Evolutionary conservation across 2,888 invertebrate genomes (phyloP).

Genomic region (Atethmia centrago): DNA sequence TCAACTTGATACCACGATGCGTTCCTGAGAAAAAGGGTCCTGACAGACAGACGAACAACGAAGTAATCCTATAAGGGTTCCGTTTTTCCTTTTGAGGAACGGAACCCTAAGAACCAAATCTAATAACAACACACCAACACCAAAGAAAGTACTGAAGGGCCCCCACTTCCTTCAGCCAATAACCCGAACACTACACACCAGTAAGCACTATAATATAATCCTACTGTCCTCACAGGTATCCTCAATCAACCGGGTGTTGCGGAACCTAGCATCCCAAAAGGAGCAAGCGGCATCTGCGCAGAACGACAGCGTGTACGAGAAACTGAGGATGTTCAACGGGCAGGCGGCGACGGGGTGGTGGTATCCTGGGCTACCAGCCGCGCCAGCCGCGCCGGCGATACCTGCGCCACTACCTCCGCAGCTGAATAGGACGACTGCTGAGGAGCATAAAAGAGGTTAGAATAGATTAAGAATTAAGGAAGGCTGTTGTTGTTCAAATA

Average conservation of each 20-base stretch:
- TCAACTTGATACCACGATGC: too few relatives aligned
- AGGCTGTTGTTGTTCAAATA: background rate
- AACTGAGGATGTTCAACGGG: conserved; percentile 98
- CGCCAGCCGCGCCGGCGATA: conserved; percentile 93
- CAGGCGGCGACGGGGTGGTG: conserved; percentile 96
- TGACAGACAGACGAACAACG: too few relatives aligned
- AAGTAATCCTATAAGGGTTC: too few relatives aligned
- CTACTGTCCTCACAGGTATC: conserved; percentile 93
- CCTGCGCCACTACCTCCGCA: conserved; percentile 92
- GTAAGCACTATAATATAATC: background rate
- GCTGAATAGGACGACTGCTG: conserved; percentile 91
- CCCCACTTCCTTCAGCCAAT: too few relatives aligned
- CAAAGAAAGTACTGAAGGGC: background rate
- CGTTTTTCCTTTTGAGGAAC: too few relatives aligned
- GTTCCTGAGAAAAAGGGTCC: too few relatives aligned
- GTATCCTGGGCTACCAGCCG: conserved; percentile 95
- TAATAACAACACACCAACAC: background rate
- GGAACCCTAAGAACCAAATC: background rate
- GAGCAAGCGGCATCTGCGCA: conserved; percentile 96
- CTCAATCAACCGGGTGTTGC: conserved; percentile 98
- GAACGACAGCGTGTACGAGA: conserved; percentile 98
- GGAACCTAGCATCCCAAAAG: conserved; percentile 99
- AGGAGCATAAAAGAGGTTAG: conserved; percentile 94
- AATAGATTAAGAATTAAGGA: conserved; percentile 34
- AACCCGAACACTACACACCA: too few relatives aligned